Base-by-base conservation (phyloP, 2,797 vertebrate species). In the Eospalax fontanierii region DNA sequence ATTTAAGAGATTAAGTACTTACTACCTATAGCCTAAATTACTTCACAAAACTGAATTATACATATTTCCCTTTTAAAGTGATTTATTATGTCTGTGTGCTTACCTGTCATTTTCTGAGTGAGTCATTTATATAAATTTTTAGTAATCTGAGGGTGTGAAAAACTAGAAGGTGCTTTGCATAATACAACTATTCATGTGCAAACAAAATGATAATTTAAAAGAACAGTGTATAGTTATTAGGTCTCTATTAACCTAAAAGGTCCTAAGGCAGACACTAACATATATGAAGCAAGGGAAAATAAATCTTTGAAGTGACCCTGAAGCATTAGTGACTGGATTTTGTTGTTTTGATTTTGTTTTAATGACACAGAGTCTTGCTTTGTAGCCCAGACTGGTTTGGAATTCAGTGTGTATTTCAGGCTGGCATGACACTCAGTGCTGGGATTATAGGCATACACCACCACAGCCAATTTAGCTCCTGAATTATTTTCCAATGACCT, bases 201-300 rank as follows among this genome's bases (percentile, higher is more conserved):
- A 96, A 5, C 26, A 81, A 93, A 96, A 66, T 94, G 50, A 82
- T 91, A 61, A 73, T 91, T 89, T 61, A 50, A 87, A 76, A 57
- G 46, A 84, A n/a, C 12, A 2, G n/a, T 84, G 95, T 7, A 46
- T 91, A 87, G 76, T 79, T 87, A 80, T 85, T 92, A 16, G 66
- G 18, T 85, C 19, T 92, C 30, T 90, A 28, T 59, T 57, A 76
- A 84, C 38, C 11, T 46, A 57, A 54, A 94, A 73, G 10, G 6
- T 78, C 46, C 95, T 91, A 87, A 88, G 50, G 30, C 18, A 82
- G 26, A 8, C 22, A 33, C 14, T 95, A 4, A 71, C 8, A 80
- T 81, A 76, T 35, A 21, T 50, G 19, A 91, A 73, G 14, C 35
- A 90, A 63, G 68, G 40, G 40, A 66, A 94, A 82, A 74, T 21